A percentile compares a stretch with the other conserved stretches of the same genome.
phyloP scores from a whole-genome alignment of 2,797 vertebrate genomes.

The Lates japonicus region DNA sequence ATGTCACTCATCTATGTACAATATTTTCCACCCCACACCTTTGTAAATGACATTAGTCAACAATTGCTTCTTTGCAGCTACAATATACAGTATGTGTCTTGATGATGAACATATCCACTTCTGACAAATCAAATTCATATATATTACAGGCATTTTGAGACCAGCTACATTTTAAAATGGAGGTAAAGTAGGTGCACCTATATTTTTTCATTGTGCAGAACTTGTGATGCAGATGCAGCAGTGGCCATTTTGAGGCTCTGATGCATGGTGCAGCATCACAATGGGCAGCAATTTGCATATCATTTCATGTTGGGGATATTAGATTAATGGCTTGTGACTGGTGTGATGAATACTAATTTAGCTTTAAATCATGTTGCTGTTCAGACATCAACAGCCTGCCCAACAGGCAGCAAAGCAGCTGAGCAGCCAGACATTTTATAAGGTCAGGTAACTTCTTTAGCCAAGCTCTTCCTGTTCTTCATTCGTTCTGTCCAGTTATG shows the following conservation, averaged over 20 bases:
- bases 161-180: conserved; percentile 20
- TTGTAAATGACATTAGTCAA: not conserved
- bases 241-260: conserved; percentile 81
- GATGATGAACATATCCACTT: not conserved
- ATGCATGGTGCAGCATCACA: conserved; percentile 78
- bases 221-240: conserved; percentile 65
- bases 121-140: conserved; percentile 21
- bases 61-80: not conserved
- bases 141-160: conserved; percentile 13
- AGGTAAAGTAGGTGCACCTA: conserved; percentile 1
- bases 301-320: conserved; percentile 85
- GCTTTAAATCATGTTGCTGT: conserved; percentile 79
- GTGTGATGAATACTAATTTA: conserved; percentile 86
- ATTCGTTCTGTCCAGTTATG: conserved; percentile 62
- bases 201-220: conserved; percentile 53
- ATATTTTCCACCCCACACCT: not conserved
- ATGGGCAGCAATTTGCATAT: conserved; percentile 84
- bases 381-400: conserved; percentile 73
- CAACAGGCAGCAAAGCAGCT: conserved; percentile 72
- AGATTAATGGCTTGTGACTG: conserved; percentile 86
- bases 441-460: conserved; percentile 79
- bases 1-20: not conserved
- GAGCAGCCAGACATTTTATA: conserved; percentile 80
- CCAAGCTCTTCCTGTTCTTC: conserved; percentile 50
- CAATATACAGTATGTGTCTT: not conserved